Evolutionary conservation across 2,113 vertebrate genomes (phyloP), one percentile per base, ranked within the genome.

Genomic region (Reinhardtius hippoglossoides): DNA sequence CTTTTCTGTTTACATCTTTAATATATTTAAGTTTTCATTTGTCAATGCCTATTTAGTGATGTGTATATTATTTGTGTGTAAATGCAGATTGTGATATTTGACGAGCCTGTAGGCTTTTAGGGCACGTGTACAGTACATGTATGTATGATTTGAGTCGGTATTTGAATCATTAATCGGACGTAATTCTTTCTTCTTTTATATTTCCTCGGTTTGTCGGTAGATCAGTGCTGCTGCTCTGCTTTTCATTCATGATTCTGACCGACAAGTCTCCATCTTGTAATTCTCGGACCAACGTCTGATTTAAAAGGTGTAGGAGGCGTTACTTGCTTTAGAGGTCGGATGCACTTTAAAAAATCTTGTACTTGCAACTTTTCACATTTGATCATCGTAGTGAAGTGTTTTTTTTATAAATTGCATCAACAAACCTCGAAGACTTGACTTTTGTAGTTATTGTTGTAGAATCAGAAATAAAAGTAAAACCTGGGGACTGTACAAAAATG

Each of bases 81-180:
- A 71, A 77, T 87, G 84, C 72, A 82, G 77, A 81, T 88, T 86
- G 83, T 85, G 68, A 64, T 88, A 74, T 87, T 83, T 67, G 66
- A 71, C 60, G 65, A 80, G 67, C 78, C 81, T 59, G 5, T n/a
- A 14, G 84, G 80, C 75, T 86, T 69, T 71, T 13, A 48, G 77
- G 81, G 72, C 74, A 82, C 82, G 68, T 87, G 73, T 78, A 83
- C 71, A 71, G 67, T 48, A 54, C 24, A 6, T 81, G 63, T 76
- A 68, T 73, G 61, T 74, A 48, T 80, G 44, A 78, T 18, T 15
- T 21, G 50, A 76, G 44, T 66, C 62, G 23, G 50, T 73, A 70
- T 71, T 27, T 6, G 24, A 87, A 89, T 83, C 75, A 76, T 74
- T 31, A 31, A 31, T 31, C 31, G 31, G 31, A 7, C 5, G 31